Evolutionary conservation across 2,888 invertebrate genomes (phyloP), one percentile per base, ranked within the genome.

Genomic region (Megalurothrips usitatus): DNA sequence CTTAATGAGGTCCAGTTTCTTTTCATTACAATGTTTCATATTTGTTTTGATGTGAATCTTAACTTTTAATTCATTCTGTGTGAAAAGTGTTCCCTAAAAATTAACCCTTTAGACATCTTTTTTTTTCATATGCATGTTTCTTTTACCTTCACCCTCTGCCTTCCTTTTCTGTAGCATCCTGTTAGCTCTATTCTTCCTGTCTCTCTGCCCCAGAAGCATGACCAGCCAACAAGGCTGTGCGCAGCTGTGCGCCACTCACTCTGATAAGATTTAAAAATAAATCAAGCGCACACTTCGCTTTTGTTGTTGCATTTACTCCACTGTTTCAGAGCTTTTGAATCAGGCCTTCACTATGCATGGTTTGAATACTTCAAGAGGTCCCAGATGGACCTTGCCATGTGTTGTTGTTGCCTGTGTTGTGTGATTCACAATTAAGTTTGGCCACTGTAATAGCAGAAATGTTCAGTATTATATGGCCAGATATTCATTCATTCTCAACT

Each of bases 121-220:
- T 82, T 83, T 79, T 82, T 81, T 80, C 79, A 81, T 68, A 75
- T 82, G 82, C 82, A 82, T 82, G 82, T 78, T 82, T 81, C 82
- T 81, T 82, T 82, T 81, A 81, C 81, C 80, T 80, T 75, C 68
- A 17, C 34, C 63, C 58, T 80, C 63, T 58, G 49, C 58, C 58
- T 79, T 11, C 28, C n/a, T 28, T 34, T 19, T 47, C 34, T 48
- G n/a, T 47, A 48, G 78, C 34, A 79, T 58, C 63, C 79, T 79
- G 79, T 81, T 78, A 78, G 81, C 47, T 81, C 34, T 84, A 82
- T 83, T 48, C 82, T 79, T 79, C 75, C 83, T 49, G 82, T 75
- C 68, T 75, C 58, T 58, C 26, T 75, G 26, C 68, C 68, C 68
- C 68, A 75, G 58, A 58, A 58, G 68, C 68, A 75, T 75, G 68